Conservation (phyloP, 2,113 vertebrate genomes). For the Ariopsis seemanni region DNA sequence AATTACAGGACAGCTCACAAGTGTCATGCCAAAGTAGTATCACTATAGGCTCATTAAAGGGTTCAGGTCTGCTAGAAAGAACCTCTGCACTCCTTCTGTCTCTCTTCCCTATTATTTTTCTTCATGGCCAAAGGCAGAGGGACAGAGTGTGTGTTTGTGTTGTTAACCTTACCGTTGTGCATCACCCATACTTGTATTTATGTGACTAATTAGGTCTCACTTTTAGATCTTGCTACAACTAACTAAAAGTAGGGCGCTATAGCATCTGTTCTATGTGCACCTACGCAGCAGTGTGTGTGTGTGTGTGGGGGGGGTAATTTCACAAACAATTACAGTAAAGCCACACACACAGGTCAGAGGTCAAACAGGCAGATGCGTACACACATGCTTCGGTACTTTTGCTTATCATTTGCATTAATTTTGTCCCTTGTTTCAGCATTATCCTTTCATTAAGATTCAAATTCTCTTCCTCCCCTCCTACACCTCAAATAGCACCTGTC, state of each 20-base stretch:
- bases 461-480: slow-evolving; percentile 21
- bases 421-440: neutral
- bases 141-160: neutral
- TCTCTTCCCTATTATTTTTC: neutral
- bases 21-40: slow-evolving; percentile 19
- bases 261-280: neutral
- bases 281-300: neutral
- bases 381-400: neutral
- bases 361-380: neutral
- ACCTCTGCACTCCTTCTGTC: slow-evolving; percentile 5
- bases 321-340: neutral
- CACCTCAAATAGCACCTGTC: slow-evolving; percentile 12
- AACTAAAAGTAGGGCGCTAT: neutral
- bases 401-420: slow-evolving; percentile 6
- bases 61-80: slow-evolving; percentile 1
- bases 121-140: neutral
- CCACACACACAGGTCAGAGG: neutral
- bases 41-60: slow-evolving; percentile 22
- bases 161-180: slow-evolving; percentile 42
- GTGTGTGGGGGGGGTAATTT: neutral
- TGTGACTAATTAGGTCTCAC: slow-evolving; percentile 48
- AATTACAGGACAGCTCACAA: slow-evolving; percentile 26
- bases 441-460: neutral
- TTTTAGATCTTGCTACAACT: neutral
- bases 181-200: slow-evolving; percentile 47